Evolutionary conservation across 2,797 vertebrate genomes (phyloP).

Genomic region (Oryzias sinensis): DNA sequence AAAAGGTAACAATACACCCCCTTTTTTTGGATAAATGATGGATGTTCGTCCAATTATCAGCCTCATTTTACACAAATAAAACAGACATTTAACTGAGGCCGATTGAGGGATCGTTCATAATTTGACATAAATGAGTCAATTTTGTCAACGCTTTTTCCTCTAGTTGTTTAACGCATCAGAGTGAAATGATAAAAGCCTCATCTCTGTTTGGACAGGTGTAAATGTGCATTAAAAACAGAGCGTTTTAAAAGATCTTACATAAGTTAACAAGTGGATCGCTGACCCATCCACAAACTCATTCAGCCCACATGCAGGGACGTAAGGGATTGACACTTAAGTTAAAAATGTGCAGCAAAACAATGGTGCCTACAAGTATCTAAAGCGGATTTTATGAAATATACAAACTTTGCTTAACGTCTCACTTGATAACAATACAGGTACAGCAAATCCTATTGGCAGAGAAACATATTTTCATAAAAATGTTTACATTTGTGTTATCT

Average conservation of each 20-base stretch:
- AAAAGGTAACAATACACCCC: not conserved
- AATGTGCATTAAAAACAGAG: conserved; percentile 30
- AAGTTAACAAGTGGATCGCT: conserved; percentile 57
- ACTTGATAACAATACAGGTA: too few relatives aligned
- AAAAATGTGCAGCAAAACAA: conserved; percentile 16
- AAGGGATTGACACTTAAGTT: conserved; percentile 32
- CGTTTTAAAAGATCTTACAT: conserved; percentile 46
- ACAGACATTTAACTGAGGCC: conserved; percentile 5
- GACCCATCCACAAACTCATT: conserved; percentile 49
- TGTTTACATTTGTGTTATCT: too few relatives aligned
- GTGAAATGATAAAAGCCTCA: conserved; percentile 25
- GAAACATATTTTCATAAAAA: too few relatives aligned
- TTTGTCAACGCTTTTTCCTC: too few relatives aligned
- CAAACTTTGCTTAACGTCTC: too few relatives aligned
- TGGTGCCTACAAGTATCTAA: not conserved
- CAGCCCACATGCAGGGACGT: conserved; percentile 43
- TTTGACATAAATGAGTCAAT: too few relatives aligned
- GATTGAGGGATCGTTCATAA: too few relatives aligned
- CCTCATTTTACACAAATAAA: conserved; percentile 3
- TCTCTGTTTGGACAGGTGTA: conserved; percentile 21
- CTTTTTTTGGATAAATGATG: not conserved
- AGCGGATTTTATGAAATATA: too few relatives aligned
- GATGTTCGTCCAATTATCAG: not conserved
- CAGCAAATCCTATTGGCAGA: too few relatives aligned
- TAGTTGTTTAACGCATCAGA: not conserved